Base-by-base conservation (phyloP, 2,888 invertebrate genomes). In the Erpobdella octoculata region DNA sequence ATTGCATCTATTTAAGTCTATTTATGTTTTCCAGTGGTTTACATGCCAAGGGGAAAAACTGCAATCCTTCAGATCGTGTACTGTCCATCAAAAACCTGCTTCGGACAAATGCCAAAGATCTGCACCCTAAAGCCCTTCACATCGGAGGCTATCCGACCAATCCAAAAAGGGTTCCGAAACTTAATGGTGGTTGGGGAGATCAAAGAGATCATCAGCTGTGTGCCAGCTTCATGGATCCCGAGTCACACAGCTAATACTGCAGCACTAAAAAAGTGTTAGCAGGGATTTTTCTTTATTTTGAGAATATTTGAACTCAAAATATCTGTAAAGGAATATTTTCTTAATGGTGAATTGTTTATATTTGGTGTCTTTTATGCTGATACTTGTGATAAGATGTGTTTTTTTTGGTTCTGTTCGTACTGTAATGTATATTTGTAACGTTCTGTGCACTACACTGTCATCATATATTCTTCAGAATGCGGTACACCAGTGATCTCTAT, bases 181-280 rank as follows among this genome's bases (percentile, higher is more conserved):
- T 81, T 25, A 98, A 98, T 80, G 98, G 97, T 0, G 97, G 97
- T 0, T 98, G 98, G 97, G 95, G 94, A 8, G 98, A 98, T 79
- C 78, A 85, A n/a, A 86, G 93, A 74, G 93, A 94, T 85, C 90
- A 89, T 80, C 87, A 89, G 77, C 84, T 94, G 28, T 94, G 93
- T 84, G 84, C 77, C 31, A 80, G 80, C 67, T 81, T 81, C 72
- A 62, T 73, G 48, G 69, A 72, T 15, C 48, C 41, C 3, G 48
- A 68, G 31, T 36, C 68, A 18, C 68, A 68, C 31, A 68, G 48
- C n/a, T 68, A 38, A 33, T 37, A n/a, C n/a, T n/a, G n/a, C n/a
- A n/a, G n/a, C n/a, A n/a, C n/a, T n/a, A n/a, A n/a, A n/a, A 41
- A 15, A 15, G 12, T 41, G 18, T 41, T 41, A 18, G 12, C 18